These are phyloP conservation scores for Toxonevra muliebris DNA, from an alignment of 2,888 invertebrate genomes.

Conservation along the genomic window DNA sequence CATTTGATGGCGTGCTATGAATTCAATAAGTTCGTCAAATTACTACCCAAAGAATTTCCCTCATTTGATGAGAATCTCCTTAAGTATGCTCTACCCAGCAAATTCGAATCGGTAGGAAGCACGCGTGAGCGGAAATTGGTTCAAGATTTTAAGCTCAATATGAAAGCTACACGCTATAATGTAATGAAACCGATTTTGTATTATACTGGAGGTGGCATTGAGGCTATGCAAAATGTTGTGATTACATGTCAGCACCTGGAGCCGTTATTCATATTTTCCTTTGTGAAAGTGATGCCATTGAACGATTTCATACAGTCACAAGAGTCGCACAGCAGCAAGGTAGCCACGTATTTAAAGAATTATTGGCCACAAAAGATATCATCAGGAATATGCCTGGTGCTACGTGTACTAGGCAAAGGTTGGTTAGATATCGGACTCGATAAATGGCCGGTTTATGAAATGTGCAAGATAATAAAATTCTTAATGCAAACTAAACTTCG, in stretches of 20 bases:
- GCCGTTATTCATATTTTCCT: constrained; percentile 46
- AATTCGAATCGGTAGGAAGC: constrained; percentile 40
- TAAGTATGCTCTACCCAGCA: constrained; percentile 48
- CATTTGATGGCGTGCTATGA: constrained; percentile 74
- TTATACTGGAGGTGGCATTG: constrained; percentile 53
- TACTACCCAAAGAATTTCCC: constrained; percentile 60
- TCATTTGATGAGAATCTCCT: constrained; percentile 47
- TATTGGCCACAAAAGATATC: constrained; percentile 75
- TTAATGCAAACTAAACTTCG: constrained; percentile 79
- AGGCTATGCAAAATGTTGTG: constrained; percentile 57
- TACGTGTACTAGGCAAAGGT: constrained; percentile 83
- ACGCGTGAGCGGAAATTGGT: constrained; percentile 42
- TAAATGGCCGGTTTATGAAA: constrained; percentile 77
- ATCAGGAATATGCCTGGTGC: constrained; percentile 75
- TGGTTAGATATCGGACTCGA: constrained; percentile 84
- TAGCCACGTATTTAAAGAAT: constrained; percentile 71
- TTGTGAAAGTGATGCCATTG: constrained; percentile 50
- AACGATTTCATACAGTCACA: constrained; percentile 55
- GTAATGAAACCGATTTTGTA: constrained; percentile 48
- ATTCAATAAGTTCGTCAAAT: constrained; percentile 65
- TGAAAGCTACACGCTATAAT: constrained; percentile 39
- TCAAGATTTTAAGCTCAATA: constrained; percentile 43
- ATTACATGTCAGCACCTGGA: constrained; percentile 56
- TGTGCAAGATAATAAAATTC: constrained; percentile 80
- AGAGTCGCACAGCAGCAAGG: constrained; percentile 56